These are phyloP conservation scores for Pelecanoides urinatrix DNA, from an alignment of 2,113 vertebrate genomes.

Conservation along the genomic window DNA sequence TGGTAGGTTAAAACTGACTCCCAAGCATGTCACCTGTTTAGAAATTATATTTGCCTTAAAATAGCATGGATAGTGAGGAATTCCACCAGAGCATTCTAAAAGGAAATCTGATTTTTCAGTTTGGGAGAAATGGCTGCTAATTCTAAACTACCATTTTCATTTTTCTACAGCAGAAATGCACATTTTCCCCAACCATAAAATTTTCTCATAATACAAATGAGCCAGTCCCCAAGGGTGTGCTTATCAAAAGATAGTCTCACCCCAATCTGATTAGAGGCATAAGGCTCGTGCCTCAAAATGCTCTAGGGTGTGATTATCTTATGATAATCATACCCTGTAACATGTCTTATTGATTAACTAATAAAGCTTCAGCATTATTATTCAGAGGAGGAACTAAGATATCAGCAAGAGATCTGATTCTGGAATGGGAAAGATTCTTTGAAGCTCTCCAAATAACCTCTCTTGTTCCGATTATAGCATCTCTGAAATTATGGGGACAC, in stretches of 20 bases:
- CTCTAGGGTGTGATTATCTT: slow-evolving; percentile 70
- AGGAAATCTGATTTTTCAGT: slow-evolving; percentile 25
- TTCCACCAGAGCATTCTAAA: neutral
- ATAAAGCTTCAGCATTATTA: slow-evolving; percentile 63
- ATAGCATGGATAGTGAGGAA: neutral
- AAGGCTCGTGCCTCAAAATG: slow-evolving; percentile 62
- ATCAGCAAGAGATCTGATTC: slow-evolving; percentile 18
- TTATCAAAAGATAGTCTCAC: slow-evolving; percentile 74
- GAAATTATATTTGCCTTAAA: slow-evolving; percentile 24
- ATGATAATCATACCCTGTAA: slow-evolving; percentile 68
- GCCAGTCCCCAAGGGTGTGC: slow-evolving; percentile 55
- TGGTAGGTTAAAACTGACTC: neutral
- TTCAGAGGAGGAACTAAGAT: slow-evolving; percentile 50
- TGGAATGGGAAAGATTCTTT: slow-evolving; percentile 21
- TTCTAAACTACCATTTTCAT: slow-evolving; percentile 56
- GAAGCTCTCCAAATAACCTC: neutral
- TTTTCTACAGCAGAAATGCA: slow-evolving; percentile 57
- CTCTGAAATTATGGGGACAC: neutral
- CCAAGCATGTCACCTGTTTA: neutral
- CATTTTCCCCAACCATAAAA: slow-evolving; percentile 57
- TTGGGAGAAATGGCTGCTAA: slow-evolving; percentile 55
- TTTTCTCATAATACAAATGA: slow-evolving; percentile 70
- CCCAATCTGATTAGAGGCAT: slow-evolving; percentile 69
- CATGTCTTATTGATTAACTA: slow-evolving; percentile 74
- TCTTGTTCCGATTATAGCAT: neutral